Evolutionary conservation across 2,113 vertebrate genomes (phyloP).

Genomic region (Oryzias javanicus): DNA sequence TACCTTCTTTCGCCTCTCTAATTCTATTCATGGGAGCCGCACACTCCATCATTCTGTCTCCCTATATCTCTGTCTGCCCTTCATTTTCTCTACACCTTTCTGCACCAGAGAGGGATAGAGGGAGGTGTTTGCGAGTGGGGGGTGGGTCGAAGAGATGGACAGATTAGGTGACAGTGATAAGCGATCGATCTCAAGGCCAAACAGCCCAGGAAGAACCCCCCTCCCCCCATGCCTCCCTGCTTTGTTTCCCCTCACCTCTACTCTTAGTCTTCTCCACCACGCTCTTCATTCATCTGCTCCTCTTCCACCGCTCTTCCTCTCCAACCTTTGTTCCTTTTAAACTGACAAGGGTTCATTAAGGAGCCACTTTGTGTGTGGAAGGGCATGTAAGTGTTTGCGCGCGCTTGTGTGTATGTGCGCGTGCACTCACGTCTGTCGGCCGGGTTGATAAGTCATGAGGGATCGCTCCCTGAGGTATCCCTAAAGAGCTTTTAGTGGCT

Average conservation of each 20-base stretch:
- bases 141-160: constrained; percentile 57
- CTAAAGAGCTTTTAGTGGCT: constrained; percentile 73
- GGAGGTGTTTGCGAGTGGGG: constrained; percentile 4
- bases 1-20: constrained; percentile 53
- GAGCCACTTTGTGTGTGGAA: constrained; percentile 67
- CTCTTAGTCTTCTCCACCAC: constrained; percentile 21
- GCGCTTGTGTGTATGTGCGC: constrained; percentile 47
- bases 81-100: constrained; percentile 68
- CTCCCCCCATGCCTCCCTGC: neutral
- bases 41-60: constrained; percentile 74
- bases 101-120: constrained; percentile 36
- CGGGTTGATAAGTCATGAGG: constrained; percentile 71
- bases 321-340: constrained; percentile 64
- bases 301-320: constrained; percentile 40
- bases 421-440: constrained; percentile 63
- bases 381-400: constrained; percentile 53
- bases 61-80: constrained; percentile 69
- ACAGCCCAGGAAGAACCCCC: constrained; percentile 46
- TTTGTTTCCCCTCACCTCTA: constrained; percentile 3
- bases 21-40: constrained; percentile 69
- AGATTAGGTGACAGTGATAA: constrained; percentile 76
- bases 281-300: constrained; percentile 23
- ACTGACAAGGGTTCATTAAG: constrained; percentile 71
- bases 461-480: constrained; percentile 66
- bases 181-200: constrained; percentile 74